Evolutionary conservation across 2,888 invertebrate genomes (phyloP).

Genomic region (Quadroppia sp.): DNA sequence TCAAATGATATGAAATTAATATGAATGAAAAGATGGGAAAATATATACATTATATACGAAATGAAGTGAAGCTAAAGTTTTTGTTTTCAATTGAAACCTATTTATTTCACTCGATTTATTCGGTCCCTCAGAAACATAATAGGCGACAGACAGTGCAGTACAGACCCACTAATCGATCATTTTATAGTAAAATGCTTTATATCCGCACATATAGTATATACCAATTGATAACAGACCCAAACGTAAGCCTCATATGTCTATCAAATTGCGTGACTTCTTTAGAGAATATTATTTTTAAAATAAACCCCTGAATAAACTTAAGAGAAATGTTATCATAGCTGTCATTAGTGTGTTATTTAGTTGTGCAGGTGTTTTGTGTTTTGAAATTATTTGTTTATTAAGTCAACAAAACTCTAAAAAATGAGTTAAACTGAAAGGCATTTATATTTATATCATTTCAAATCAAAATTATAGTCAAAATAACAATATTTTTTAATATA

Average conservation of each 20-base stretch:
- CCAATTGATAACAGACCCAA: background rate
- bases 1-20: slow-evolving; percentile 5
- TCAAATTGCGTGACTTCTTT: slow-evolving; percentile 28
- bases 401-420: background rate
- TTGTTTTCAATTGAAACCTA: background rate
- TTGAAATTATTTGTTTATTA: background rate
- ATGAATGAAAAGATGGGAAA: background rate
- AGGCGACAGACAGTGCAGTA: slow-evolving; percentile 25
- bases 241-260: background rate
- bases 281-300: slow-evolving; percentile 15
- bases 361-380: slow-evolving; percentile 11
- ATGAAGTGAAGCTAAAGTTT: background rate
- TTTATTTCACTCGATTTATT: slow-evolving; percentile 13
- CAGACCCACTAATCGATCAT: slow-evolving; percentile 28
- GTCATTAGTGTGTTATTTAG: too few relatives aligned
- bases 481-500: too few relatives aligned
- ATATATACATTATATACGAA: background rate
- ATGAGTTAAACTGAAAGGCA: too few relatives aligned
- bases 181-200: background rate
- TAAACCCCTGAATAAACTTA: slow-evolving; percentile 2
- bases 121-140: slow-evolving; percentile 21
- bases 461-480: too few relatives aligned
- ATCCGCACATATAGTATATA: background rate
- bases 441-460: too few relatives aligned
- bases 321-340: background rate